Evolutionary conservation across 2,797 vertebrate species (phyloP), one percentile per base, ranked within the genome.

Genomic region (Syngnathus rostellatus): DNA sequence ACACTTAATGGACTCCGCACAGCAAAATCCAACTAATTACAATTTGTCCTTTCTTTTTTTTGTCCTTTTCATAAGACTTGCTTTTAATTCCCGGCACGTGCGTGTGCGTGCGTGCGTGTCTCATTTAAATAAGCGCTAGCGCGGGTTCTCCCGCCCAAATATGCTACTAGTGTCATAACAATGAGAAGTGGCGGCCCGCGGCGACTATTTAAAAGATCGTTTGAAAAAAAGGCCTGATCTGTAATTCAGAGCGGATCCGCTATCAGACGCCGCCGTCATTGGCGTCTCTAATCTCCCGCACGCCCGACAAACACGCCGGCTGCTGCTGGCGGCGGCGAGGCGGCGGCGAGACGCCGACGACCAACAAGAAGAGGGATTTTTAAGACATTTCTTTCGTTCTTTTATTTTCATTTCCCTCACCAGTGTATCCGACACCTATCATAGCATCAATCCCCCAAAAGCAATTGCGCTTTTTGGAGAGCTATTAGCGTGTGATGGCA

Each of bases 241-340:
- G 86, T 87, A 87, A 89, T 89, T 90, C 87, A 87, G 85, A 88
- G 86, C 78, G 85, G 88, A 89, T 89, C 76, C 82, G 85, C 81
- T 86, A 88, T 89, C 88, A 87, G 87, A 85, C 87, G 72, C 70
- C 82, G 31, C 31, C 31, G 31, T 89, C 87, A 82, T 85, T 85
- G 83, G 80, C 80, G 11, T 77, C 83, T 85, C 80, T 89, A 88
- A 89, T 88, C 88, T 88, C 77, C 79, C 75, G 72, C 61, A 79
- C 84, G 70, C 80, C 60, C 68, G 74, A 82, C 76, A 79, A 86
- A 87, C 85, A 86, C 85, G 83, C 84, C 86, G 77, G 73, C 73
- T 83, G 31, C 31, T 86, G 85, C 87, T 86, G 84, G 83, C 83
- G 72, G 72, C 37, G 50, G 19, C 37, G 16, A n/a, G n/a, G 12